Evolutionary conservation across 2,797 vertebrate genomes (phyloP).

Genomic region (Chanos chanos): DNA sequence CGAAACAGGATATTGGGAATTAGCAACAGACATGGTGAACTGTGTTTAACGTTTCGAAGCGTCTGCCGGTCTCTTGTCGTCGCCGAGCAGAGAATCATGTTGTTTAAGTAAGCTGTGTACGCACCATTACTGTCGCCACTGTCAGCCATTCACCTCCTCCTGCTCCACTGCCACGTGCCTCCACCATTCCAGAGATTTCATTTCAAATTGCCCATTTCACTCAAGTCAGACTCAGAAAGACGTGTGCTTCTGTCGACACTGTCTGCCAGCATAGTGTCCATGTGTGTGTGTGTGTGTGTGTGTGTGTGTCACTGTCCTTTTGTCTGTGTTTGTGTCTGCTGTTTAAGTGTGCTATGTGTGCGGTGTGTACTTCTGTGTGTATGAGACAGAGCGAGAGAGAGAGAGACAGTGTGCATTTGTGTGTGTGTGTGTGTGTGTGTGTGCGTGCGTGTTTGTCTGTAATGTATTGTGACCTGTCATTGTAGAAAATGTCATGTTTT

Average conservation of each 20-base stretch:
- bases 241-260: conserved; percentile 73
- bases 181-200: conserved; percentile 67
- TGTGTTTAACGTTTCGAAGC: too few species aligned
- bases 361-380: too few species aligned
- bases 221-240: conserved; percentile 88
- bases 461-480: conserved; percentile 64
- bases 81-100: conserved; percentile 54
- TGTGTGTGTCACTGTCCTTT: conserved; percentile 25
- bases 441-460: conserved; percentile 38
- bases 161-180: conserved; percentile 63
- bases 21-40: too few species aligned
- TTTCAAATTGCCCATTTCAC: conserved; percentile 73
- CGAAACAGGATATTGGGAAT: too few species aligned
- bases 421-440: conserved; percentile 28
- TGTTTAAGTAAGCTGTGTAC: conserved; percentile 42
- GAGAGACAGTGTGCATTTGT: conserved; percentile 26
- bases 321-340: conserved; percentile 7
- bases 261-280: conserved; percentile 61
- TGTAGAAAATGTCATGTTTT: conserved; percentile 57
- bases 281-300: conserved; percentile 24
- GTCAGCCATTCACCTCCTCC: conserved; percentile 63
- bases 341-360: neutral
- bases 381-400: conserved; percentile 18
- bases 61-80: conserved; percentile 31
- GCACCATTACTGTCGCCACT: conserved; percentile 52